Conservation (phyloP, 2,797 vertebrate genomes). For the Epinephelus coioides region DNA sequence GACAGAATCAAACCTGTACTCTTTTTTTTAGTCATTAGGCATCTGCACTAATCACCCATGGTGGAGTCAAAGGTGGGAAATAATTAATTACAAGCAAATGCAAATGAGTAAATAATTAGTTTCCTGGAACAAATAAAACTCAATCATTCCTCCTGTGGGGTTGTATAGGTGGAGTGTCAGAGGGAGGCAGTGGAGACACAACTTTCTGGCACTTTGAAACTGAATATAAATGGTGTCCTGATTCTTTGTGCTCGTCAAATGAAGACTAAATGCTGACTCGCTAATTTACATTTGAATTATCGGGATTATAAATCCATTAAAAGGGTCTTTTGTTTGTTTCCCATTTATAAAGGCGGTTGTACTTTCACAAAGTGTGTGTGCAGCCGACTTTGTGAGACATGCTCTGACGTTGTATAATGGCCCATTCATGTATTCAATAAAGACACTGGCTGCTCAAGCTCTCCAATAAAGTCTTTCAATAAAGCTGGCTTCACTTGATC, state of each 20-base stretch:
- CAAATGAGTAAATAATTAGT: constrained; percentile 24
- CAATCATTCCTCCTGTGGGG: neutral
- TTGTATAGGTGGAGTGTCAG: neutral
- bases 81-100: neutral
- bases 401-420: constrained; percentile 13
- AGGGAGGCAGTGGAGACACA: neutral
- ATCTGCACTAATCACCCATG: constrained; percentile 5
- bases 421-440: neutral
- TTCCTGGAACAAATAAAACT: constrained; percentile 1
- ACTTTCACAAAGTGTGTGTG: constrained; percentile 7
- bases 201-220: neutral
- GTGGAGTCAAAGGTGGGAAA: constrained; percentile 11
- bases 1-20: neutral
- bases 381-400: neutral
- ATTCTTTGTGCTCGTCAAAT: constrained; percentile 3
- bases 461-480: neutral
- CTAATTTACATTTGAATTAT: constrained; percentile 42
- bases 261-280: constrained; percentile 5
- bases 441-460: neutral
- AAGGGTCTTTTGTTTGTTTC: constrained; percentile 21
- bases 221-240: neutral
- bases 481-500: constrained; percentile 5
- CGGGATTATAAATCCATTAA: constrained; percentile 28
- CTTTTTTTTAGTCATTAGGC: neutral
- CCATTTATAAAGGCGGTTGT: constrained; percentile 2